These are phyloP conservation scores for Chymomyza costata DNA, from an alignment of 1,140 invertebrate species.

Conservation along the genomic window DNA sequence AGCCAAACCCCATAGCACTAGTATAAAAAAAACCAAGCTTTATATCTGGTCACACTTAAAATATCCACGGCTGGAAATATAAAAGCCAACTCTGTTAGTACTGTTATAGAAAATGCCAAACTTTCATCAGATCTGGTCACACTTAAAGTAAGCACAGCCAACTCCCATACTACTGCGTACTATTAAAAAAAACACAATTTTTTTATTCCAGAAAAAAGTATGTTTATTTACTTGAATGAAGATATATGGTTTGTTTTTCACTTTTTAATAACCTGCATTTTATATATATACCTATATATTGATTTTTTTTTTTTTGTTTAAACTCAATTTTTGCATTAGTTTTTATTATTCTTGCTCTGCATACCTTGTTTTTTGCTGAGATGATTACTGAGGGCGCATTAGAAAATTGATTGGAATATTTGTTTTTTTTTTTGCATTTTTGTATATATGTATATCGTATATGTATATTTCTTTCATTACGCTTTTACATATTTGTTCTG, in stretches of 20 bases:
- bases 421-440: slow-evolving; percentile 22
- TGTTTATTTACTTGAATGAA: slow-evolving; percentile 73
- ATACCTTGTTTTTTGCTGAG: background rate
- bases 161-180: background rate
- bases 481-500: slow-evolving; percentile 47
- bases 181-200: slow-evolving; percentile 4
- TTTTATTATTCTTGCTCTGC: too few species aligned
- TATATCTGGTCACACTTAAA: too few species aligned
- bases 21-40: too few species aligned
- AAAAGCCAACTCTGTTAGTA: too few species aligned
- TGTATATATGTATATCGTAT: slow-evolving; percentile 45
- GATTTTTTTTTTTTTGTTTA: background rate
- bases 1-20: background rate
- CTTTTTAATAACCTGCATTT: slow-evolving; percentile 53
- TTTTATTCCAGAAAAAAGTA: slow-evolving; percentile 69
- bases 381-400: background rate
- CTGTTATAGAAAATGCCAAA: too few species aligned
- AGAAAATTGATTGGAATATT: slow-evolving; percentile 1
- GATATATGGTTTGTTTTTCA: slow-evolving; percentile 62
- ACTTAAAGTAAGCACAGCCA: too few species aligned
- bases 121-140: too few species aligned
- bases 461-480: slow-evolving; percentile 55
- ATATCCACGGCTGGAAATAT: too few species aligned
- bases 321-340: too few species aligned
- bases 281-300: background rate